A percentile compares a stretch with the other conserved stretches of the same genome.
phyloP scores from a whole-genome alignment of 1,140 invertebrate genomes.

The Cheumatopsyche charites region DNA sequence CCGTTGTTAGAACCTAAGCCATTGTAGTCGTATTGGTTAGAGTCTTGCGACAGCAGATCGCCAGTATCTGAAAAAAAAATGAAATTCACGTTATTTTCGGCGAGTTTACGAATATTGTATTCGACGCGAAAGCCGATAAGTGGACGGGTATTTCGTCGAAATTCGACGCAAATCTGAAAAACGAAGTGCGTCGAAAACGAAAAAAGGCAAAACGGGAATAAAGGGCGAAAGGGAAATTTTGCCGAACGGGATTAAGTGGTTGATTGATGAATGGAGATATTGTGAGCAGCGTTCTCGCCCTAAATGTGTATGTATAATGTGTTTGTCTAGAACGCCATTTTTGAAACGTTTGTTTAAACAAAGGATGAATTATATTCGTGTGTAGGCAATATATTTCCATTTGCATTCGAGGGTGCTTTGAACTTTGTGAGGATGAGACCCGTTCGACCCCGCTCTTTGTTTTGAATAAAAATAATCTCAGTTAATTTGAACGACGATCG shows the following conservation, averaged over 20 bases:
- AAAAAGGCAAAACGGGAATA: background rate
- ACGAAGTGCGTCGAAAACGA: background rate
- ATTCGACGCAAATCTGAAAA: conserved; percentile 23
- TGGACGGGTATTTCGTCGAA: conserved; percentile 9
- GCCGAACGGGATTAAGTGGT: conserved; percentile 31
- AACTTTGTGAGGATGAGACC: background rate
- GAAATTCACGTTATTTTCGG: background rate
- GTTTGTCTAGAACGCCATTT: background rate
- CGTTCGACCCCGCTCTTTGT: background rate
- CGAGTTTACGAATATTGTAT: conserved; percentile 12
- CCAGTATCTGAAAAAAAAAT: conserved; percentile 51
- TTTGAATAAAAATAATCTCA: conserved; percentile 10
- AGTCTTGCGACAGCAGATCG: conserved; percentile 57
- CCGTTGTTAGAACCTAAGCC: conserved; percentile 41
- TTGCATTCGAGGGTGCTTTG: background rate
- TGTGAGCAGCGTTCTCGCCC: conserved; percentile 1
- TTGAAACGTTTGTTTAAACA: conserved; percentile 15
- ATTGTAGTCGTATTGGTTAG: conserved; percentile 54
- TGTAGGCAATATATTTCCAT: background rate
- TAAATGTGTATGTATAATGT: background rate
- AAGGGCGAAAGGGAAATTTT: conserved; percentile 2
- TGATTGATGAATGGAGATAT: conserved; percentile 38
- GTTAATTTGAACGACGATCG: background rate
- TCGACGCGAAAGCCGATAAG: conserved; percentile 18
- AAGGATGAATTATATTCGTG: background rate